phyloP scores from a whole-genome alignment of 1,140 invertebrate species.

The Aphaenogaster ashmeadi region DNA sequence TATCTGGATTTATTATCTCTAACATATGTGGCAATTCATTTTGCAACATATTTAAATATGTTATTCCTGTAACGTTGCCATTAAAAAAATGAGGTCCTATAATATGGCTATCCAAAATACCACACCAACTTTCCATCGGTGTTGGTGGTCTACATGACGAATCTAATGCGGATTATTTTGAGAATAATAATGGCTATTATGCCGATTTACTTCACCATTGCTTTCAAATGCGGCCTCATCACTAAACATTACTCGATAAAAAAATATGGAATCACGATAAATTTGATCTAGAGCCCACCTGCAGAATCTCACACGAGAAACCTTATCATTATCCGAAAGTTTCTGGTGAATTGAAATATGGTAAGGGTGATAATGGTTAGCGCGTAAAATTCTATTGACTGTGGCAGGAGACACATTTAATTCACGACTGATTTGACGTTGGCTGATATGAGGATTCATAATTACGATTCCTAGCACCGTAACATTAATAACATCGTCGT shows the following conservation, averaged over 20 bases:
- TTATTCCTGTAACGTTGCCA: not conserved
- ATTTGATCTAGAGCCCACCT: not conserved
- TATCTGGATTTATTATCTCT: too few relatives aligned
- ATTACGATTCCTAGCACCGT: constrained; percentile 7
- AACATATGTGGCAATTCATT: not conserved
- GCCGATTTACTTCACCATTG: not conserved
- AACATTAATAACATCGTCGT: not conserved
- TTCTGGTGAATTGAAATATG: not conserved
- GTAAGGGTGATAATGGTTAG: not conserved
- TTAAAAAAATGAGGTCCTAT: not conserved
- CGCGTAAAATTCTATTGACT: constrained; percentile 19
- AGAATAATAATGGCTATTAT: constrained; percentile 13
- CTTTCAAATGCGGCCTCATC: not conserved
- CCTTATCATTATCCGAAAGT: not conserved
- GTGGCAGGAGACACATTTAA: constrained; percentile 13
- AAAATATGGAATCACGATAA: not conserved
- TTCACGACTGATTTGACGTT: constrained; percentile 5
- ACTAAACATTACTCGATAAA: constrained; percentile 5
- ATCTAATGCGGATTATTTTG: not conserved
- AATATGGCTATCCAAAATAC: not conserved
- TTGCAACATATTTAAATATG: constrained; percentile 2
- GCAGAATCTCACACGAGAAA: not conserved
- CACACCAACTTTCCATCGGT: not conserved
- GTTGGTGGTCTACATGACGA: not conserved
- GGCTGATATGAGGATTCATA: constrained; percentile 1